A percentile compares a stretch with the other conserved stretches of the same genome.
Conservation (phyloP, 2,113 vertebrate species). For the Notiomystis cincta region DNA sequence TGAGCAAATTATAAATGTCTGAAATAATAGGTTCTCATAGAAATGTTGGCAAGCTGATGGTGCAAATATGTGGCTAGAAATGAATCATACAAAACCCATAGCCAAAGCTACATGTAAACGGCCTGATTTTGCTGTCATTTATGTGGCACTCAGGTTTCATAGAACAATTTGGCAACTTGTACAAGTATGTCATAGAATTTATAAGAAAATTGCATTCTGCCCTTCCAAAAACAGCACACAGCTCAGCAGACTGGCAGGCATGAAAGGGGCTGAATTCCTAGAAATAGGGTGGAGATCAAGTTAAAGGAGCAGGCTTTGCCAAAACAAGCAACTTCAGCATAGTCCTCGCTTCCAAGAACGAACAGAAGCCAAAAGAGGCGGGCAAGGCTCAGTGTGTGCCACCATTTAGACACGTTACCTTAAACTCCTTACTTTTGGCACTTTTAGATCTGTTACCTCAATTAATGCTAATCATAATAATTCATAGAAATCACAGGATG, state of each 20-base stretch:
- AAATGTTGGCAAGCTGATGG: not conserved
- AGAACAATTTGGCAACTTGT: constrained; percentile 5
- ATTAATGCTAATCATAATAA: constrained; percentile 19
- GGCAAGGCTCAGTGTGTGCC: not conserved
- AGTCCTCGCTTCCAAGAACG: not conserved
- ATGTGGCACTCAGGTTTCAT: constrained; percentile 6
- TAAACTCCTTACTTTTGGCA: not conserved
- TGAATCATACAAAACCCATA: not conserved
- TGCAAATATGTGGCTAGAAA: not conserved
- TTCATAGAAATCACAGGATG: not conserved
- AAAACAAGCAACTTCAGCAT: constrained; percentile 43
- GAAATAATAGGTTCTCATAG: not conserved
- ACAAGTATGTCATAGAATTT: constrained; percentile 1
- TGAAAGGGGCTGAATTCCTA: constrained; percentile 48
- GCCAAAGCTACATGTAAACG: not conserved
- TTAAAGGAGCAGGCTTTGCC: constrained; percentile 36
- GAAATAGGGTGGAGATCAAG: constrained; percentile 59
- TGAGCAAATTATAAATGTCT: not conserved
- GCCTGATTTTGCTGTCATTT: not conserved
- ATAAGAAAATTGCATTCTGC: constrained; percentile 28
- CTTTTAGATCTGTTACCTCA: not conserved
- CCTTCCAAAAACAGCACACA: constrained; percentile 44
- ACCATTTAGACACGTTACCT: not conserved
- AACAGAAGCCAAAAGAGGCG: constrained; percentile 22
- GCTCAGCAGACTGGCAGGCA: constrained; percentile 36